Percentiles rank a stretch among this genome's conserved stretches.
phyloP scores from a whole-genome alignment of 2,113 vertebrate species.

The Nesoenas mayeri region DNA sequence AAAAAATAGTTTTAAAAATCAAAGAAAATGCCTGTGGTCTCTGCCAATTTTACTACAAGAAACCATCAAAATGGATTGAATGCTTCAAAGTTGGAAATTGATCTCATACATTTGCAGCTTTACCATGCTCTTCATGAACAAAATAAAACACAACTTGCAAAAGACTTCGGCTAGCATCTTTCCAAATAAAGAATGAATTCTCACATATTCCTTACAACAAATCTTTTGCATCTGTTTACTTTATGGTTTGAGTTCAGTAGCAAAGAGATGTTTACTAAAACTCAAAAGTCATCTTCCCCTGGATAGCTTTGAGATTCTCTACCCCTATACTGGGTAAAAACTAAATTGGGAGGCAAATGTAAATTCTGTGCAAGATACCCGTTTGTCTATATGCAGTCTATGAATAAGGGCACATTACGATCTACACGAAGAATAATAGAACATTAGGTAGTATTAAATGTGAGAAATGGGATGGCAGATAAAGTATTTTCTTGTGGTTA shows the following conservation, averaged over 20 bases:
- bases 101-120: not conserved
- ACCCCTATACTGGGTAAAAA: not conserved
- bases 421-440: not conserved
- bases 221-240: not conserved
- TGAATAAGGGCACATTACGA: not conserved
- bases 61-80: not conserved
- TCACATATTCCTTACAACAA: not conserved
- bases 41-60: not conserved
- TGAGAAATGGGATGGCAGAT: not conserved
- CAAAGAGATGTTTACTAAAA: not conserved
- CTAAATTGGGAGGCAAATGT: not conserved
- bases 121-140: not conserved
- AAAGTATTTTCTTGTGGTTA: not conserved
- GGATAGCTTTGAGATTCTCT: not conserved
- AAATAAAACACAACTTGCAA: not conserved
- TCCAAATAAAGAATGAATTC: not conserved
- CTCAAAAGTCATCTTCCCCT: not conserved
- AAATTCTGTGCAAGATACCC: not conserved
- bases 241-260: not conserved
- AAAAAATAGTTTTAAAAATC: not conserved
- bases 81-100: not conserved
- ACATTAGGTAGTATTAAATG: not conserved
- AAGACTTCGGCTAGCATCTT: not conserved
- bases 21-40: not conserved
- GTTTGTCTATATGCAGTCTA: not conserved